Conservation (phyloP, 2,797 vertebrate species). For the Mormyrops boulengeri region DNA sequence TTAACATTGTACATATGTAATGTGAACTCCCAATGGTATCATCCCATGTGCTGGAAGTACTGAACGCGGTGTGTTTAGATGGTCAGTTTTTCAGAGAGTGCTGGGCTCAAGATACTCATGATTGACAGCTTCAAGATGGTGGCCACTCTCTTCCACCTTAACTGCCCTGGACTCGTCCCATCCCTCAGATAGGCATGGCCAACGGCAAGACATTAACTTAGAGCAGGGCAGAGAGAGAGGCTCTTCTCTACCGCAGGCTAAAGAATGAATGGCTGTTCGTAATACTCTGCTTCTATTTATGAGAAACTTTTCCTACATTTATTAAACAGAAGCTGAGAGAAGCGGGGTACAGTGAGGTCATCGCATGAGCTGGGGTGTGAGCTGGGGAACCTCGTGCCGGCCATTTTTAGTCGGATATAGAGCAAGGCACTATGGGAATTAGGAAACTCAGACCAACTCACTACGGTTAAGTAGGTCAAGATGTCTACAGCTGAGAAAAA, state of each 20-base stretch:
- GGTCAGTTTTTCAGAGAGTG: not conserved
- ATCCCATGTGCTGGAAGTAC: not conserved
- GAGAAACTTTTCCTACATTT: not conserved
- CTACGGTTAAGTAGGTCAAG: conserved; percentile 18
- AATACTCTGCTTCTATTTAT: not conserved
- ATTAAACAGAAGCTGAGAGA: not conserved
- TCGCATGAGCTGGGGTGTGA: not conserved
- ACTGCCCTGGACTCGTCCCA: not conserved
- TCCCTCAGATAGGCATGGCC: not conserved
- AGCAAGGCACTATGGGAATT: not conserved
- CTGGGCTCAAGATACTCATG: not conserved
- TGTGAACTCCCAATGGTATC: not conserved
- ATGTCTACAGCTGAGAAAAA: not conserved
- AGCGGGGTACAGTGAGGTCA: not conserved
- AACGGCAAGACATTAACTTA: not conserved
- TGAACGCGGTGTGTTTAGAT: not conserved
- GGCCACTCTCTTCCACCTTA: not conserved
- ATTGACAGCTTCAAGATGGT: not conserved
- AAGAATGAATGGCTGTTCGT: not conserved
- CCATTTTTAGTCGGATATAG: not conserved
- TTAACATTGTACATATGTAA: not conserved
- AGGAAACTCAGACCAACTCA: not conserved
- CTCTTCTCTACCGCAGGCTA: not conserved
- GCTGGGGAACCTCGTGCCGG: not conserved
- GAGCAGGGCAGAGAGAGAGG: not conserved